Conservation (phyloP, 1,140 invertebrate genomes). For the Zaprionus taronus region DNA sequence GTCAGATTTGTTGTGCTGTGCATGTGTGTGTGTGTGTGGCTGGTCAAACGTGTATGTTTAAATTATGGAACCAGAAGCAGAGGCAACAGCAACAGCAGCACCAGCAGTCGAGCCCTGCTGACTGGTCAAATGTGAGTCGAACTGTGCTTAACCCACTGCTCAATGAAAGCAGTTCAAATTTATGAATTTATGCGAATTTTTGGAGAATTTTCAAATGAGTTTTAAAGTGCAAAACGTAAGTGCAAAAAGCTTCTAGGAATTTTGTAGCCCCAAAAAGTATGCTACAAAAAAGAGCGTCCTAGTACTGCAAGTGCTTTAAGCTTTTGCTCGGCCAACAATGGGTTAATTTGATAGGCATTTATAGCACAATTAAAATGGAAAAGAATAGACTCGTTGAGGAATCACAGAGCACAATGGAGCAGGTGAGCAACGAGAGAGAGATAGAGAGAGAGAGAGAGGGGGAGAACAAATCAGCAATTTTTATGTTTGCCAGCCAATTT, state of each 20-base stretch:
- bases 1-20: constrained; percentile 33
- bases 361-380: constrained; percentile 3
- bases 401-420: neutral
- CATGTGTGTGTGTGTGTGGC: constrained; percentile 14
- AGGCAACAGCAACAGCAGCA: neutral
- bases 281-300: neutral
- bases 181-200: constrained; percentile 11
- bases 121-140: constrained; percentile 22
- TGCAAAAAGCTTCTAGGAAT: neutral
- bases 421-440: neutral
- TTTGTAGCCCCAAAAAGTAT: neutral
- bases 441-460: too few relatives aligned
- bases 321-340: neutral
- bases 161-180: constrained; percentile 15
- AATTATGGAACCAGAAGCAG: constrained; percentile 35
- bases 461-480: constrained; percentile 19
- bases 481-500: constrained; percentile 29
- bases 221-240: neutral
- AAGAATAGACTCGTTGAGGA: neutral
- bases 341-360: constrained; percentile 3
- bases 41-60: constrained; percentile 34
- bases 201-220: neutral
- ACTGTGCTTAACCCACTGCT: constrained; percentile 31
- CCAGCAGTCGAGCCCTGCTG: constrained; percentile 22
- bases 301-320: neutral